These are phyloP conservation scores for Stratiomys singularior DNA, from an alignment of 2,888 invertebrate genomes.

Conservation along the genomic window DNA sequence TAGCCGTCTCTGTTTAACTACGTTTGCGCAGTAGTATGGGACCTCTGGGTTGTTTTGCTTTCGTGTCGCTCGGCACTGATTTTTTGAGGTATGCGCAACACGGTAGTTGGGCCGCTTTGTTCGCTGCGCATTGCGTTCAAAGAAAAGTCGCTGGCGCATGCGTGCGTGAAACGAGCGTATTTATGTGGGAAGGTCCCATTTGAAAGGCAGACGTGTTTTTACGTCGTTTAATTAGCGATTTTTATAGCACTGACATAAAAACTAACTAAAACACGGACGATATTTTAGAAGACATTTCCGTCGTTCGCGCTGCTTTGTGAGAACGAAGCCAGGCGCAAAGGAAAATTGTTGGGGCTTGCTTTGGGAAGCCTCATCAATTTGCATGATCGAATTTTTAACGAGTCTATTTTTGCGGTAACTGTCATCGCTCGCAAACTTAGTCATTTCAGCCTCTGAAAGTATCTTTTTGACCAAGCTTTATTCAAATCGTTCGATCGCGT, in stretches of 20 bases:
- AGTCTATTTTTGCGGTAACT: no score
- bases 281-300: no score
- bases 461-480: no score
- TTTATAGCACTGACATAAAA: not conserved
- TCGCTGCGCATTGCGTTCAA: no score
- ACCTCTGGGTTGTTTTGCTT: not conserved
- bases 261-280: no score
- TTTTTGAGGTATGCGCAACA: constrained; percentile 13
- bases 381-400: no score
- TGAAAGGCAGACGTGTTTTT: not conserved
- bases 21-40: not conserved
- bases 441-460: no score
- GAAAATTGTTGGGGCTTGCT: no score
- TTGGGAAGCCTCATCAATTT: no score
- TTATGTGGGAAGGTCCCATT: not conserved
- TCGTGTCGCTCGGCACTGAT: not conserved
- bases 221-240: not conserved
- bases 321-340: no score
- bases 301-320: not conserved
- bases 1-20: constrained; percentile 49
- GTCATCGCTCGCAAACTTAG: no score
- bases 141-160: not conserved
- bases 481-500: no score
- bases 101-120: not conserved
- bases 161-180: constrained; percentile 6